Base-by-base conservation (phyloP, 2,888 invertebrate species). In the Tetheella fluctuosa region DNA sequence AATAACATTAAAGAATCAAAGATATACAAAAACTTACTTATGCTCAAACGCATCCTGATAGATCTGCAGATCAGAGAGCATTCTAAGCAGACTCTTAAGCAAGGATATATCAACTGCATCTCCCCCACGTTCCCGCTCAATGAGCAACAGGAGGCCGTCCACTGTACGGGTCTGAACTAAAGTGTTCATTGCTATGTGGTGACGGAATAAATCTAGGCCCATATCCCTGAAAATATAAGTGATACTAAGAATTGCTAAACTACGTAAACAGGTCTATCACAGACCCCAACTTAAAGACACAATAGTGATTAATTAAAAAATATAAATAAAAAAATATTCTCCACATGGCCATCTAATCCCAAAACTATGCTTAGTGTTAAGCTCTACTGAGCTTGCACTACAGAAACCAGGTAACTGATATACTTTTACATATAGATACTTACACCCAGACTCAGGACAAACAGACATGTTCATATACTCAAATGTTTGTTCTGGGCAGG, bases 21-120 rank as follows among this genome's bases (percentile, higher is more conserved):
- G 4, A 1, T 1, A 23, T 13, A 23, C 0, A n/a, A 15, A 3
- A n/a, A 54, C 85, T 72, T 81, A 96, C 94, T 97, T 97, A 66
- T 96, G 95, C 90, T 98, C 98, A 84, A 98, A 98, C 23, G 97
- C 97, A 74, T 96, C 96, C 83, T 97, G 96, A 84, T 98, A 98
- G 71, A 98, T 98, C 93, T 99, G 99, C 67, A 99, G 94, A 89
- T 99, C 99, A 23, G 98, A 98, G 61, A 99, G 94, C 99, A 99
- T 99, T 73, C 99, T 94, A 37, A 99, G 94, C 58, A 99, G 93
- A 66, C 97, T 98, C 89, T 99, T 99, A 23, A 99, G 94, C 73
- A 99, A 93, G 0, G 97, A 97, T 66, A 99, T 95, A 89, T 99
- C 99, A 0, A 98, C 98, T 8, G 97, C 95, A 83, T 99, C 98